A percentile compares a stretch with the other conserved stretches of the same genome.
Conservation (phyloP, 2,888 invertebrate species). For the Dynastes tityus region DNA sequence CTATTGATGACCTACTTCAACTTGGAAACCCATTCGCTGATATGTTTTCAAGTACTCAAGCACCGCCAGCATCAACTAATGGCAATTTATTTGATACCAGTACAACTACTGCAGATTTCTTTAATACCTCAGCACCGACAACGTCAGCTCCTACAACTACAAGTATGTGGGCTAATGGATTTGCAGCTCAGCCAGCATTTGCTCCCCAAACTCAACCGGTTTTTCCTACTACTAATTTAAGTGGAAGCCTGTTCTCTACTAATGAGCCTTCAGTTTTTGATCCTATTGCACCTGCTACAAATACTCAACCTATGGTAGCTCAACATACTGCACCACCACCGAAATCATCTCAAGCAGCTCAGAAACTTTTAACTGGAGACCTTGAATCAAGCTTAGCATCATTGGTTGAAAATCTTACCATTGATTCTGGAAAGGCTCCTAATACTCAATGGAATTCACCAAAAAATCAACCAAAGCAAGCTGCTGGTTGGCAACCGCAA, state of each 20-base stretch:
- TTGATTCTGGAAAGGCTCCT: constrained; percentile 75
- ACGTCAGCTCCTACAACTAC: constrained; percentile 62
- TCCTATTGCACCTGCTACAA: constrained; percentile 76
- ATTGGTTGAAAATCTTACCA: constrained; percentile 93
- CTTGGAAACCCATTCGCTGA: constrained; percentile 94
- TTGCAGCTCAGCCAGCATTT: constrained; percentile 58
- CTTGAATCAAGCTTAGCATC: constrained; percentile 95
- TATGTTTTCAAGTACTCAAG: constrained; percentile 68
- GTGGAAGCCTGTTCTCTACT: constrained; percentile 71
- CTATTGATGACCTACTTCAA: constrained; percentile 91
- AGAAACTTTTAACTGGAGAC: constrained; percentile 89
- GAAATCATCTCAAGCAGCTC: constrained; percentile 63
- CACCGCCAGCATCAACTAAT: constrained; percentile 57
- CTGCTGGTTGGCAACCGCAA: constrained; percentile 87
- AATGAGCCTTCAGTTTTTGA: constrained; percentile 74
- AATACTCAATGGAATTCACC: constrained; percentile 90
- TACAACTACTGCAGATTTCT: constrained; percentile 55
- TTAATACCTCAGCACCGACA: constrained; percentile 42
- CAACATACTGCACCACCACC: constrained; percentile 68
- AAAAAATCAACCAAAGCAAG: constrained; percentile 82
- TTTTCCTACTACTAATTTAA: constrained; percentile 68
- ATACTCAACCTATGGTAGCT: constrained; percentile 71
- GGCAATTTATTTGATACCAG: constrained; percentile 61
- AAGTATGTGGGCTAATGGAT: constrained; percentile 66
- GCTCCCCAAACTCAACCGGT: constrained; percentile 40